These are phyloP conservation scores for Tadarida brasiliensis DNA, from an alignment of 2,797 vertebrate species.

Conservation along the genomic window DNA sequence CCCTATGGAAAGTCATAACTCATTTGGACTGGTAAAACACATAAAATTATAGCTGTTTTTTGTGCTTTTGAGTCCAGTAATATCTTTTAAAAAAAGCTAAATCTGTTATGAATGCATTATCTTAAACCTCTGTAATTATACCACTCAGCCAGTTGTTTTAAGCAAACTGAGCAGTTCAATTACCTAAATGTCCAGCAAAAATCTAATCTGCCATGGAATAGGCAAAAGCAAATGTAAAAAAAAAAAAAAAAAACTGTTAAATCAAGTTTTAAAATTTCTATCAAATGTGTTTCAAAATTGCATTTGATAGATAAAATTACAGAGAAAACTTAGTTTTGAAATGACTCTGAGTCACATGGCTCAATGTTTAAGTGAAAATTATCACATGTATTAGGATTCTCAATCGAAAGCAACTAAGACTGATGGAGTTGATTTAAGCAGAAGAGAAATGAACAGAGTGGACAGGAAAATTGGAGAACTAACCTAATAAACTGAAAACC, in stretches of 20 bases:
- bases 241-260: not conserved
- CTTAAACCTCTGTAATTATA: conserved; percentile 26
- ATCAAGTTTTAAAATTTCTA: conserved; percentile 2
- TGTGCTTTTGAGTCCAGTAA: not conserved
- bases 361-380: conserved; percentile 4
- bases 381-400: not conserved
- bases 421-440: conserved; percentile 14
- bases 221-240: not conserved
- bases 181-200: conserved; percentile 16
- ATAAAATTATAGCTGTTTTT: not conserved
- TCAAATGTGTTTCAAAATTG: conserved; percentile 28
- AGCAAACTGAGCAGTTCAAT: conserved; percentile 5
- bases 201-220: not conserved
- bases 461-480: not conserved
- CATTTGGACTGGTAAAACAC: conserved; percentile 15
- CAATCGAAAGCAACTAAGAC: conserved; percentile 25
- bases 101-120: conserved; percentile 3
- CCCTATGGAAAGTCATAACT: conserved; percentile 33
- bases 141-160: not conserved
- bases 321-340: conserved; percentile 51
- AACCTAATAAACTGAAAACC: not conserved
- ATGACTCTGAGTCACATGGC: not conserved
- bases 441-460: not conserved
- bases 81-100: conserved; percentile 35
- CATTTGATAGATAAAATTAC: not conserved